Evolutionary conservation across 1,140 invertebrate genomes (phyloP), one percentile per base, ranked within the genome.

Genomic region (Lerema accius): DNA sequence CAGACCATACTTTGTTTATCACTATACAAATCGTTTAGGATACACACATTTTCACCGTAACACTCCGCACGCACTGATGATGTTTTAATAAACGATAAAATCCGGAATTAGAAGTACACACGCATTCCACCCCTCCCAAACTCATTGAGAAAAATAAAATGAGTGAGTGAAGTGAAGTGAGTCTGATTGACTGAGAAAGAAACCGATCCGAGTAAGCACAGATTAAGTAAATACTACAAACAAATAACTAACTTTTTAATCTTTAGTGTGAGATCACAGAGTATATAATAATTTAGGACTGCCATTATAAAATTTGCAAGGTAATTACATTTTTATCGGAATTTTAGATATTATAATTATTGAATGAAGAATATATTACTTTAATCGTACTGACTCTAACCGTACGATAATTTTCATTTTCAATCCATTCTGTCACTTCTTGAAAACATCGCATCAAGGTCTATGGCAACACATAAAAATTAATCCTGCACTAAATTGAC

Each of bases 71-170:
- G 64, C 73, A 77, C 74, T 76, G 69, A 73, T 80, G 76, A 76
- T 69, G 79, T 78, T 82, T 82, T 78, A 84, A 75, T 83, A 75
- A 78, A 82, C 71, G 71, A 73, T 74, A 78, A n/a, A 78, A 78
- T 82, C 80, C 77, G 81, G 75, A 80, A 79, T 78, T 79, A 67
- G 78, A 82, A 80, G 82, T 82, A 89, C 81, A 84, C 85, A 89
- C 85, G 80, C 84, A 89, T 84, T 85, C 73, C 74, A 88, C 82
- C 85, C 84, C 82, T 87, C 86, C 82, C 84, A 86, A 85, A 86
- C 80, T 87, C 80, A 86, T 85, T 85, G 78, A 84, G 81, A 85
- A 87, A 87, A 80, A 75, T 77, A 77, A 73, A 77, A 80, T 75
- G 68, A 72, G 62, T 23, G n/a, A n/a, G 19, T 23, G 19, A 23